These are phyloP conservation scores for Ophiothrix spiculata DNA, from an alignment of 35 echinoderm and acorn worm species.

Conservation along the genomic window DNA sequence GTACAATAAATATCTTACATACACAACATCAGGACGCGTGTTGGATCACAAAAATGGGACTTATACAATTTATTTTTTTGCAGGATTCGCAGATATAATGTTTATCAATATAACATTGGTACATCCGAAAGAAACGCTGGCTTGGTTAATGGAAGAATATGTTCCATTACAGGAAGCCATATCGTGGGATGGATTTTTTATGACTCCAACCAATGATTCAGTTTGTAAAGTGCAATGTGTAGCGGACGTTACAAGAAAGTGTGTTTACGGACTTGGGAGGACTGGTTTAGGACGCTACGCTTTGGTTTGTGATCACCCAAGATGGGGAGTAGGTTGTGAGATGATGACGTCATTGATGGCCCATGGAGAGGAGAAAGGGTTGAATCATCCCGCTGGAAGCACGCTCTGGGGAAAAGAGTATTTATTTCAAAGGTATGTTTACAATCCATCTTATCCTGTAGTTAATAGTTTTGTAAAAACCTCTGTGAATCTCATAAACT, in stretches of 20 bases:
- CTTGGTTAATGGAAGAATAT: neutral
- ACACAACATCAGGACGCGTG: neutral
- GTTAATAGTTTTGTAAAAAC: too few species aligned
- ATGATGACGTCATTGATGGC: too few species aligned
- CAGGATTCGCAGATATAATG: neutral
- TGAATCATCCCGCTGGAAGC: too few species aligned
- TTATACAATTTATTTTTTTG: neutral
- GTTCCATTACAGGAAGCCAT: neutral
- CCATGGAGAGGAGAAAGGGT: too few species aligned
- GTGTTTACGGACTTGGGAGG: neutral
- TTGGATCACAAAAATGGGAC: neutral
- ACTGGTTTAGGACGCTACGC: neutral
- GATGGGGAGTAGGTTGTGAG: too few species aligned
- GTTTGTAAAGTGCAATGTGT: neutral
- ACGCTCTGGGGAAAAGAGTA: too few species aligned
- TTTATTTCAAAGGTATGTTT: too few species aligned
- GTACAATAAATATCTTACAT: neutral
- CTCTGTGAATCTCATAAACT: too few species aligned
- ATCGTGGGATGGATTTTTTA: neutral
- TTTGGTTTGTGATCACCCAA: neutral
- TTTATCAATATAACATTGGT: neutral
- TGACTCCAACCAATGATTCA: neutral
- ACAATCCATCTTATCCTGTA: too few species aligned
- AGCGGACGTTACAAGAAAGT: neutral
- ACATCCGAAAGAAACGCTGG: neutral